Evolutionary conservation across 2,888 invertebrate species (phyloP).

Genomic region (Campoplex nolae): DNA sequence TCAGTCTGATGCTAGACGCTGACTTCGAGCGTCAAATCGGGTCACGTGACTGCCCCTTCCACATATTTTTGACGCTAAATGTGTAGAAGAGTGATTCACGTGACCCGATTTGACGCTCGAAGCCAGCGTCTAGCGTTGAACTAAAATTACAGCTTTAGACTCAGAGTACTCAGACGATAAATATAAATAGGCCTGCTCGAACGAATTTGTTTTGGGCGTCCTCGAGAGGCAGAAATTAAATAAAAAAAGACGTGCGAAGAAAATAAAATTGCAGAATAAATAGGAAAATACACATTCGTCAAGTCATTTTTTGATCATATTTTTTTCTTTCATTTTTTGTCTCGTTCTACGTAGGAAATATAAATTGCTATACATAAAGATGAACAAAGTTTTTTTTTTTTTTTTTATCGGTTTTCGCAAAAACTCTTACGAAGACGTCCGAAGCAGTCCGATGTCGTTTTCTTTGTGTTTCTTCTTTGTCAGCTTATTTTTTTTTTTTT

Average conservation of each 20-base stretch:
- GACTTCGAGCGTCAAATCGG: too few relatives aligned
- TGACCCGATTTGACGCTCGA: too few relatives aligned
- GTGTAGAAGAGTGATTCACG: too few relatives aligned
- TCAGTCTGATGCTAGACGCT: too few relatives aligned
- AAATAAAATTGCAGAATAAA: slow-evolving; percentile 36
- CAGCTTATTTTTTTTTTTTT: slow-evolving; percentile 1
- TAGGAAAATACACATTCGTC: slow-evolving; percentile 56
- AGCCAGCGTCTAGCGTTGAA: too few relatives aligned
- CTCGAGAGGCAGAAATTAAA: background rate
- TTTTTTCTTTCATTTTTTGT: slow-evolving; percentile 38
- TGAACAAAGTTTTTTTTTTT: slow-evolving; percentile 62
- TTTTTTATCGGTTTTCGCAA: slow-evolving; percentile 33
- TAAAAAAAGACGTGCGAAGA: background rate
- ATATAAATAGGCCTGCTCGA: background rate
- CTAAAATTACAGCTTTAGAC: too few relatives aligned
- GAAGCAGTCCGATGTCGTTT: slow-evolving; percentile 42
- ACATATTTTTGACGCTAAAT: too few relatives aligned
- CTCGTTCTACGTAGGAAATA: slow-evolving; percentile 69
- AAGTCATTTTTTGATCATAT: slow-evolving; percentile 50
- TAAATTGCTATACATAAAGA: slow-evolving; percentile 72
- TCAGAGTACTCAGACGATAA: background rate
- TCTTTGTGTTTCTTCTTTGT: slow-evolving; percentile 13
- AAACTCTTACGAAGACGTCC: slow-evolving; percentile 66
- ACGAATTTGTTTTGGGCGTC: background rate
- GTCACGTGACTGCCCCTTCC: too few relatives aligned